phyloP scores from a whole-genome alignment of 1,140 invertebrate species.

The Atta texana region DNA sequence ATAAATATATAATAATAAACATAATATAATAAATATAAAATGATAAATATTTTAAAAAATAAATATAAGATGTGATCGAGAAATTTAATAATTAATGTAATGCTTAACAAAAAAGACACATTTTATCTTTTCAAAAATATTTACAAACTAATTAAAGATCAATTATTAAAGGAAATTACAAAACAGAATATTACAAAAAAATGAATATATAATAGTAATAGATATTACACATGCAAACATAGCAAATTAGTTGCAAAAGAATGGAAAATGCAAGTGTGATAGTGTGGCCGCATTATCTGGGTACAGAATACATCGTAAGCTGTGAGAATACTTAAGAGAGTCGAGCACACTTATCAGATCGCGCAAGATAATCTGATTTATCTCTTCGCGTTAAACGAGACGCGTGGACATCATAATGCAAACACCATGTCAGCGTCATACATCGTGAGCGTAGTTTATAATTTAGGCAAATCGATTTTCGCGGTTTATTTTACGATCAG shows the following conservation, averaged over 20 bases:
- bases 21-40: too few relatives aligned
- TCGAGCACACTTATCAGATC: neutral
- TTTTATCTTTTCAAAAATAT: neutral
- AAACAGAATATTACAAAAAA: neutral
- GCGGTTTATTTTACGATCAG: constrained; percentile 72
- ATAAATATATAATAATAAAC: neutral
- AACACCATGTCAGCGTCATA: constrained; percentile 8
- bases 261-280: neutral
- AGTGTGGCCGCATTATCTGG: constrained; percentile 1
- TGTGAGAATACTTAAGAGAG: neutral
- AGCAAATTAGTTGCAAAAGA: neutral
- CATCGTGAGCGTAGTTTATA: constrained; percentile 62
- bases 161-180: neutral
- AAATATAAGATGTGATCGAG: neutral
- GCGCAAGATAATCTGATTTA: constrained; percentile 40
- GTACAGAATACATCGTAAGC: neutral
- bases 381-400: constrained; percentile 39
- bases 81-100: too few relatives aligned
- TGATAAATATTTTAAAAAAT: neutral
- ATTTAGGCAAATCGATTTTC: constrained; percentile 61
- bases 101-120: neutral
- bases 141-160: neutral
- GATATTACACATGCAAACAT: neutral
- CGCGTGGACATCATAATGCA: constrained; percentile 19
- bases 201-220: neutral